Evolutionary conservation across 2,113 vertebrate species (phyloP), one percentile per base, ranked within the genome.

Genomic region (Heliornis fulica): DNA sequence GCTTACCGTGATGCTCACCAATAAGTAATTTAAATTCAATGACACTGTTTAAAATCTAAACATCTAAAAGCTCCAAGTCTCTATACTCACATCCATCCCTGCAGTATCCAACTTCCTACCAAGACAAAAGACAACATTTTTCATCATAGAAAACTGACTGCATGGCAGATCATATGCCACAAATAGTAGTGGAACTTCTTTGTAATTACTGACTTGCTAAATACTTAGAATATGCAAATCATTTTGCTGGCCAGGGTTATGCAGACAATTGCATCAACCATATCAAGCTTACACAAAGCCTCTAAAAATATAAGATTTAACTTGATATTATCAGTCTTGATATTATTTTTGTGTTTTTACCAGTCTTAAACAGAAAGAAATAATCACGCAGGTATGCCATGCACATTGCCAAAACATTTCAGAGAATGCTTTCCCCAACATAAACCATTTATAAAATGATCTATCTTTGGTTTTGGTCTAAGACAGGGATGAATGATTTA

Each of bases 81-180:
- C 17, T 2, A 13, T 36, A 82, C 54, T 90, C 43, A 29, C 25
- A 46, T 45, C 25, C 38, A 57, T 75, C 28, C 25, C 46, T 66
- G 20, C 0, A 0, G 34, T 26, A 66, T 26, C 10, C 6, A 8
- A 31, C 23, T 84, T 70, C 43, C 11, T 65, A 81, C 15, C n/a
- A 50, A 66, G 45, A 66, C 16, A 50, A 82, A 70, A 34, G 45
- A 63, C 14, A 81, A 38, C 1, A 56, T 31, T 84, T 81, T 74
- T 93, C 40, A 60, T 59, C 51, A 25, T 0, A 50, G 34, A 81
- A 87, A 81, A 53, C 28, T 65, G 80, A 56, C 23, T 63, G 19
- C n/a, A 7, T 45, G 64, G 87, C 50, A 89, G 41, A 78, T 66
- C 14, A 74, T 11, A 57, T 43, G 23, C 56, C 41, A 70, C 22